Base-by-base conservation (phyloP, 2,888 invertebrate genomes). In the Trypoxylon attenuatum region DNA sequence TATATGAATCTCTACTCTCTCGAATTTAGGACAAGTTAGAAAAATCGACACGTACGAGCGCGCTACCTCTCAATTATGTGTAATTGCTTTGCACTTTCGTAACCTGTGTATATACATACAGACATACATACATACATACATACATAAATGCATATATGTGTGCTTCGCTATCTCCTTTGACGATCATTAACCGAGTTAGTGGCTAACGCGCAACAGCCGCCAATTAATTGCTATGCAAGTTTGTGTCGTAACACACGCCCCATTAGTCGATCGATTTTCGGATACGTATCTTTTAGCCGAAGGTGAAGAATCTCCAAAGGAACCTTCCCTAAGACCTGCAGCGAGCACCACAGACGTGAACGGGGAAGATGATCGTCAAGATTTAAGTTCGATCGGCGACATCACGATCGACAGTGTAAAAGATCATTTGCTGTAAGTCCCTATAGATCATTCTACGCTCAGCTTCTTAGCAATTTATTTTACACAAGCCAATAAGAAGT, bases 351-450 rank as follows among this genome's bases (percentile, higher is more conserved):
- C 69, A 43, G 86, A 85, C 33, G 87, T 89, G 29, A 89, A 89
- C 60, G 89, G 89, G 27, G 88, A 87, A 6, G 87, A 87, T 23
- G 89, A 89, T 73, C 88, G 88, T 68, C 88, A 88, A 78, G 88
- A 89, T 76, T 74, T 84, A 54, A 92, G 91, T 79, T 92, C 92
- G 38, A 90, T 92, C 64, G 96, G 94, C 13, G 97, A 97, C 88
- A 96, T 97, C 84, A 97, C 97, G 2, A 94, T 97, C 71, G 97
- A 98, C 89, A 97, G 96, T 23, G 96, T 97, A 49, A 93, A 95
- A 73, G 96, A 96, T 88, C 96, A 97, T 89, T 90, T 94, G 62
- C 86, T 87, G 87, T 87, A 82, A 84, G 84, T 83, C 18, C 46
- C 51, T 10, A 27, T 22, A 22, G 25, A 2, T 10, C 41, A 10